Conservation (phyloP, 1,140 invertebrate genomes). For the Daktulosphaira vitifoliae region DNA sequence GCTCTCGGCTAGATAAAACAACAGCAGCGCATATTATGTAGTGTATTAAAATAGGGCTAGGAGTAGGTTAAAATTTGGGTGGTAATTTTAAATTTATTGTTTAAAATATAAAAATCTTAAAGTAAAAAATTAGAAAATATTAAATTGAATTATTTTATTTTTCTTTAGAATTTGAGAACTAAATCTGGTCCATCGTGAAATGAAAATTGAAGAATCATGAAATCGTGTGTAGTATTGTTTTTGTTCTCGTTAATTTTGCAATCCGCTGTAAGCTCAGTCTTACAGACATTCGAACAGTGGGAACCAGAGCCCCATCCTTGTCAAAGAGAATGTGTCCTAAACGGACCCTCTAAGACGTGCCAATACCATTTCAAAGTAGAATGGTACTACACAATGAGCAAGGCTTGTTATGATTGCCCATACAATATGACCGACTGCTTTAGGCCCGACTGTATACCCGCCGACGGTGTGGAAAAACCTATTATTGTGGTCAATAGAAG, state of each 20-base stretch:
- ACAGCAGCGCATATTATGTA: too few species aligned
- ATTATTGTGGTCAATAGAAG: slow-evolving; percentile 73
- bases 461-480: slow-evolving; percentile 64
- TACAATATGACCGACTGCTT: slow-evolving; percentile 64
- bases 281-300: not conserved
- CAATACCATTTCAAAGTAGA: slow-evolving; percentile 63
- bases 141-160: too few species aligned
- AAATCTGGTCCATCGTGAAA: not conserved
- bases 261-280: not conserved
- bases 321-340: slow-evolving; percentile 47
- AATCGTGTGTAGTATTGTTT: not conserved
- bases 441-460: slow-evolving; percentile 67
- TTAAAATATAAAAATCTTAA: too few species aligned
- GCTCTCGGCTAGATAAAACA: too few species aligned
- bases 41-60: too few species aligned
- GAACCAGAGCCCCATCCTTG: slow-evolving; percentile 45
- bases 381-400: slow-evolving; percentile 73
- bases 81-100: too few species aligned
- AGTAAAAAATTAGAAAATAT: too few species aligned
- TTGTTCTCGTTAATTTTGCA: not conserved
- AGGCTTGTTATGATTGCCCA: slow-evolving; percentile 79
- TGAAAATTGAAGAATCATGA: slow-evolving; percentile 27
- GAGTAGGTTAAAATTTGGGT: too few species aligned
- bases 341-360: slow-evolving; percentile 54
- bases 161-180: too few species aligned